Evolutionary conservation across 2,888 invertebrate species (phyloP).

Genomic region (Orthosia gothica): DNA sequence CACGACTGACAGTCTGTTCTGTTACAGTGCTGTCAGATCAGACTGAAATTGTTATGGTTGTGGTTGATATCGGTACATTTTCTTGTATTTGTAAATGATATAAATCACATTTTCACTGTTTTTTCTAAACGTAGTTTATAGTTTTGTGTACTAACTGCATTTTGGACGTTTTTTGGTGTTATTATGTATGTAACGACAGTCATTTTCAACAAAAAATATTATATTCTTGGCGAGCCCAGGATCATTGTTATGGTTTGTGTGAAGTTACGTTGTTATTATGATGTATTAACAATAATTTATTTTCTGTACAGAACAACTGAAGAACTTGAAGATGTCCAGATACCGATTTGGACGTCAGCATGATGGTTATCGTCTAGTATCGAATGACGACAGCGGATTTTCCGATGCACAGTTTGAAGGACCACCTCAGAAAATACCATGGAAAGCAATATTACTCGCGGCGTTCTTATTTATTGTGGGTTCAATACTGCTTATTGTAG

Average conservation of each 20-base stretch:
- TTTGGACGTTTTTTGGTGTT: constrained; percentile 36
- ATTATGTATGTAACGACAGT: constrained; percentile 38
- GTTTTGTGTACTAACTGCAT: constrained; percentile 30
- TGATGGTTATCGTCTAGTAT: constrained; percentile 92
- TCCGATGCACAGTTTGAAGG: constrained; percentile 93
- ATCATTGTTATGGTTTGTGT: constrained; percentile 6
- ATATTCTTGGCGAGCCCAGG: not conserved
- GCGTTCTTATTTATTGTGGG: constrained; percentile 95
- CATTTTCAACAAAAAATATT: not conserved
- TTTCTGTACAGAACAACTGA: constrained; percentile 75
- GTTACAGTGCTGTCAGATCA: no score
- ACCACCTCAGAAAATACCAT: constrained; percentile 94
- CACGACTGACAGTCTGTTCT: constrained; percentile 7
- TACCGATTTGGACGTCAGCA: constrained; percentile 91
- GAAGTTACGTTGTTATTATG: not conserved
- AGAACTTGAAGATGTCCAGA: constrained; percentile 90
- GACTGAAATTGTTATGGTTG: constrained; percentile 39
- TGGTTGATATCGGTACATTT: constrained; percentile 46
- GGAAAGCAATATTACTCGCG: constrained; percentile 96
- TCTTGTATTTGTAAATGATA: constrained; percentile 10
- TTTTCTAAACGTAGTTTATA: constrained; percentile 32
- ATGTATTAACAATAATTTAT: constrained; percentile 10
- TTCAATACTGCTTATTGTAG: constrained; percentile 94
- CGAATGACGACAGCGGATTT: constrained; percentile 92
- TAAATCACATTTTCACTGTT: constrained; percentile 7